A percentile compares a stretch with the other conserved stretches of the same genome.
These are phyloP conservation scores for Pterocles gutturalis DNA, from an alignment of 2,113 vertebrate species.

Conservation along the genomic window DNA sequence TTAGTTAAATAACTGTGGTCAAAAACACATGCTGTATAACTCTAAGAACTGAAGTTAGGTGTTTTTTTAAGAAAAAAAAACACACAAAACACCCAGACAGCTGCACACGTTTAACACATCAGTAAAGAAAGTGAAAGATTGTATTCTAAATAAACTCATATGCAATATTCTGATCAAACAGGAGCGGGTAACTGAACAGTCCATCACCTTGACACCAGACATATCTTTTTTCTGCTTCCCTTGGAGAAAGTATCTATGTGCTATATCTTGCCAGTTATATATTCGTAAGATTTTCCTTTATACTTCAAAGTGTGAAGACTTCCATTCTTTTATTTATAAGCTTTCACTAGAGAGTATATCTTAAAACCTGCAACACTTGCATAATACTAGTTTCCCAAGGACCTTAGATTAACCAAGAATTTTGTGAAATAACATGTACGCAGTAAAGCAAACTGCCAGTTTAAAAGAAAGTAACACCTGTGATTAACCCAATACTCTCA, in stretches of 20 bases:
- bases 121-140: background rate
- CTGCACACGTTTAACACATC: background rate
- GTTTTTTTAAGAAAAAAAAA: background rate
- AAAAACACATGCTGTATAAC: background rate
- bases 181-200: background rate
- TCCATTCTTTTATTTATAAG: background rate
- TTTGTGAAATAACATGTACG: background rate
- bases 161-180: background rate
- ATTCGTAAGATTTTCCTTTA: background rate
- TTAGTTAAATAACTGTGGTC: background rate
- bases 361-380: background rate
- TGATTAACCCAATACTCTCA: background rate
- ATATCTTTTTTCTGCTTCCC: background rate
- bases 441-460: background rate
- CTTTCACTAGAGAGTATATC: background rate
- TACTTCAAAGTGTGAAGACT: background rate
- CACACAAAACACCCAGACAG: background rate
- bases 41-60: background rate
- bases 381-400: background rate
- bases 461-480: background rate
- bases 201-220: background rate
- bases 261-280: background rate
- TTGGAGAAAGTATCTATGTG: background rate
- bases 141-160: background rate
- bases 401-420: background rate